These are phyloP conservation scores for Columba guinea DNA, from an alignment of 2,797 vertebrate genomes.

Conservation along the genomic window DNA sequence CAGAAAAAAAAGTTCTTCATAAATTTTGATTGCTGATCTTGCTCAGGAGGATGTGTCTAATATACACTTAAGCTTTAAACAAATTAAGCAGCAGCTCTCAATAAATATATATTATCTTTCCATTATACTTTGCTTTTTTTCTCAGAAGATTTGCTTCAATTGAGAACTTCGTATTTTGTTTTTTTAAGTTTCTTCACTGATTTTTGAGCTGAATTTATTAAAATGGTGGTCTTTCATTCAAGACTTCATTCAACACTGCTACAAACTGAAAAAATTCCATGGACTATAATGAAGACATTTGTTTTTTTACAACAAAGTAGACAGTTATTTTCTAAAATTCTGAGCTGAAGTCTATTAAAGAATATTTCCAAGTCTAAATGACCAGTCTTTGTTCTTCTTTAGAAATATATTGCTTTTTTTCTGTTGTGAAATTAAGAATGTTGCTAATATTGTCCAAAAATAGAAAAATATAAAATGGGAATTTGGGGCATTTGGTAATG, in stretches of 20 bases:
- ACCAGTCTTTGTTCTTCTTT: neutral
- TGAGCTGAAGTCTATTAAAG: neutral
- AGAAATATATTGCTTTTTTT: neutral
- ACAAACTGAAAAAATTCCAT: neutral
- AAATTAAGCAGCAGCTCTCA: neutral
- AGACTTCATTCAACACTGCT: neutral
- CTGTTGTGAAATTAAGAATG: neutral
- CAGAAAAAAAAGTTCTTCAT: neutral
- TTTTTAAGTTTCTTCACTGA: neutral
- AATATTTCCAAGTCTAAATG: neutral
- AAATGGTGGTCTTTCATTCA: neutral
- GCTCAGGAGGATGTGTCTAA: neutral
- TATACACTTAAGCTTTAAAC: neutral
- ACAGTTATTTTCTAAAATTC: neutral
- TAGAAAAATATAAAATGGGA: neutral
- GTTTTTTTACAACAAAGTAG: neutral
- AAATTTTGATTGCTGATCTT: neutral
- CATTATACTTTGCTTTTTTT: neutral
- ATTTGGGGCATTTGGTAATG: neutral
- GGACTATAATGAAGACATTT: neutral
- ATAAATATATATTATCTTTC: neutral
- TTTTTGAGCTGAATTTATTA: neutral
- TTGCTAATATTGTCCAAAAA: neutral
- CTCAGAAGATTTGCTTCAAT: neutral
- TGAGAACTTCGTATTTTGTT: neutral